Conservation (phyloP, 2,797 vertebrate genomes). For the Astyanax mexicanus region DNA sequence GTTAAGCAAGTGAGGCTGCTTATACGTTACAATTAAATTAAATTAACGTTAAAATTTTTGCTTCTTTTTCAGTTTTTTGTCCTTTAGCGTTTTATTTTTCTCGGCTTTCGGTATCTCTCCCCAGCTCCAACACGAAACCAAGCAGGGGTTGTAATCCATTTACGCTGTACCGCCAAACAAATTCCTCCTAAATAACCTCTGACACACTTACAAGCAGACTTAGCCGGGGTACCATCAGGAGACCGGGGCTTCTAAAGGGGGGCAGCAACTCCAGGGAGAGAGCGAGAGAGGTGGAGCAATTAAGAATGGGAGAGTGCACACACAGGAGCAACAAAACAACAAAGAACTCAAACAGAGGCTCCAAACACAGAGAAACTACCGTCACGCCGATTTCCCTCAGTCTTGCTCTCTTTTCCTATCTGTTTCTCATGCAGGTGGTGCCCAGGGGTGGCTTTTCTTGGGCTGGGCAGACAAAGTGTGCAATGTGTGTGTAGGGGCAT, state of each 20-base stretch:
- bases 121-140: slow-evolving; percentile 70
- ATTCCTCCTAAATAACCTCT: slow-evolving; percentile 77
- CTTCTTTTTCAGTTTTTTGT: slow-evolving; percentile 49
- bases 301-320: slow-evolving; percentile 34
- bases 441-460: slow-evolving; percentile 74
- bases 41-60: neutral
- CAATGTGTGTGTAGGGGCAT: slow-evolving; percentile 1
- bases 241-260: slow-evolving; percentile 59
- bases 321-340: slow-evolving; percentile 32
- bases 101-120: slow-evolving; percentile 63
- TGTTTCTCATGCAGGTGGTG: slow-evolving; percentile 83
- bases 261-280: slow-evolving; percentile 41
- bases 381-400: slow-evolving; percentile 69
- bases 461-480: slow-evolving; percentile 82
- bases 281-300: slow-evolving; percentile 46
- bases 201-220: slow-evolving; percentile 72
- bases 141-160: slow-evolving; percentile 82
- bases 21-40: too few relatives aligned
- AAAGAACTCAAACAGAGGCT: slow-evolving; percentile 30
- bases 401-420: slow-evolving; percentile 52
- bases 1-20: too few relatives aligned
- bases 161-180: slow-evolving; percentile 78
- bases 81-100: slow-evolving; percentile 55
- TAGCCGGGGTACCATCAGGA: slow-evolving; percentile 69
- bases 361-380: slow-evolving; percentile 65